phyloP scores from a whole-genome alignment of 2,113 vertebrate species.

The Rostratula benghalensis region DNA sequence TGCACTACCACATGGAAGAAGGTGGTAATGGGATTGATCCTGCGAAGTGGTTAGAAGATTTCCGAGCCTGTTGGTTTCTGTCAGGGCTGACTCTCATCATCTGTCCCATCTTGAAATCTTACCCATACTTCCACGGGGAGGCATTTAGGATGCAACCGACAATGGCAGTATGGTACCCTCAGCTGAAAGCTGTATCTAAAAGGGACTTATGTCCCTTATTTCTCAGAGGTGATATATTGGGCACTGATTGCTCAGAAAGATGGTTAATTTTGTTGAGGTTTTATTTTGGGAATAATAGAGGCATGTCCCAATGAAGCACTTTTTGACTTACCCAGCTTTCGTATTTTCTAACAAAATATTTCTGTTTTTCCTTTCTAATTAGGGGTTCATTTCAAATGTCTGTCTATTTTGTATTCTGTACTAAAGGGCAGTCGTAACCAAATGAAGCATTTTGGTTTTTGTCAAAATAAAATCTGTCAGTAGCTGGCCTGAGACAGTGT shows the following conservation, averaged over 20 bases:
- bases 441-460: constrained; percentile 48
- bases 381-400: not conserved
- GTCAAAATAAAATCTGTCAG: constrained; percentile 45
- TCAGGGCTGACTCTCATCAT: not conserved
- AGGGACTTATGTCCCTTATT: not conserved
- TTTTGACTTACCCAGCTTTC: not conserved
- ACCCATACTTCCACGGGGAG: not conserved
- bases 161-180: not conserved
- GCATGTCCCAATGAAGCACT: not conserved
- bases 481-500: constrained; percentile 17
- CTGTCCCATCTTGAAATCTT: not conserved
- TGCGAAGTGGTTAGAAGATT: not conserved
- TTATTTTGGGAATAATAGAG: not conserved
- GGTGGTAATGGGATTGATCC: not conserved
- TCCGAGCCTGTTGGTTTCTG: not conserved
- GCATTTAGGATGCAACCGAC: not conserved
- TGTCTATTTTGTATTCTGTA: not conserved
- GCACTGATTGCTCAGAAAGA: not conserved
- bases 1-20: not conserved
- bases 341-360: not conserved
- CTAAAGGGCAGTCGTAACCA: not conserved
- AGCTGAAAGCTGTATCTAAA: not conserved
- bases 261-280: not conserved
- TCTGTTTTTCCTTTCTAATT: not conserved
- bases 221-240: not conserved